phyloP scores from a whole-genome alignment of 2,797 vertebrate species.

The Myotis pilosus region DNA sequence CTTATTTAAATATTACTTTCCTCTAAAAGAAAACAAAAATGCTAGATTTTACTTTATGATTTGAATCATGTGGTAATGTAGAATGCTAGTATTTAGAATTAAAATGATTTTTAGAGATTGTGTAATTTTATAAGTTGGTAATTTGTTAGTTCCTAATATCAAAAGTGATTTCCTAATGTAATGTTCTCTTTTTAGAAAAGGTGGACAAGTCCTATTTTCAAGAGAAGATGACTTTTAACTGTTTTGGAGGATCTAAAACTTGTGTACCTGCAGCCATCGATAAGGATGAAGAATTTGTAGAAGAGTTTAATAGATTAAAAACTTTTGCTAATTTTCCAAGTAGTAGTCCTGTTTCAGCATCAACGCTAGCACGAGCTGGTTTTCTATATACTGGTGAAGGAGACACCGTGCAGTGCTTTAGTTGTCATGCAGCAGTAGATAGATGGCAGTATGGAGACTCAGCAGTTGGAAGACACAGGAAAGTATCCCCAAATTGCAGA shows the following conservation, averaged over 20 bases:
- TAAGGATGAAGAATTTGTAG: slow-evolving; percentile 83
- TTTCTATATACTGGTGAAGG: slow-evolving; percentile 92
- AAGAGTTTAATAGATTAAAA: slow-evolving; percentile 82
- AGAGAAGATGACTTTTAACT: slow-evolving; percentile 83
- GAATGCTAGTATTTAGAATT: slow-evolving; percentile 52
- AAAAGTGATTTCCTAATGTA: slow-evolving; percentile 68
- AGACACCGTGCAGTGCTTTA: slow-evolving; percentile 93
- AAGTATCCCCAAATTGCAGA: slow-evolving; percentile 90
- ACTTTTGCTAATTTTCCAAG: slow-evolving; percentile 89
- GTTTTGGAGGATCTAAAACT: slow-evolving; percentile 61
- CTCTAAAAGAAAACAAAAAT: slow-evolving; percentile 49
- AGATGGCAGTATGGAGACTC: slow-evolving; percentile 91
- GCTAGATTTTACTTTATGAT: slow-evolving; percentile 12
- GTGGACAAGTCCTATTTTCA: slow-evolving; percentile 43
- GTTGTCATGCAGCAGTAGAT: slow-evolving; percentile 88
- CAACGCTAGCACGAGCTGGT: slow-evolving; percentile 90
- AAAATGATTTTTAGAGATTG: slow-evolving; percentile 27
- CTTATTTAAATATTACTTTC: slow-evolving; percentile 47
- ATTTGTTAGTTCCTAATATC: slow-evolving; percentile 16
- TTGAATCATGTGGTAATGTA: slow-evolving; percentile 23
- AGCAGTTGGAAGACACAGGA: slow-evolving; percentile 89
- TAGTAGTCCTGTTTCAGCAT: slow-evolving; percentile 84
- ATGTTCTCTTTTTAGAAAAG: slow-evolving; percentile 79
- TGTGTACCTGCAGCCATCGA: slow-evolving; percentile 68
- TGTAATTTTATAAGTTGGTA: background rate